A percentile compares a stretch with the other conserved stretches of the same genome.
Conservation (phyloP, 2,888 invertebrate genomes). For the Pandemis heparana region DNA sequence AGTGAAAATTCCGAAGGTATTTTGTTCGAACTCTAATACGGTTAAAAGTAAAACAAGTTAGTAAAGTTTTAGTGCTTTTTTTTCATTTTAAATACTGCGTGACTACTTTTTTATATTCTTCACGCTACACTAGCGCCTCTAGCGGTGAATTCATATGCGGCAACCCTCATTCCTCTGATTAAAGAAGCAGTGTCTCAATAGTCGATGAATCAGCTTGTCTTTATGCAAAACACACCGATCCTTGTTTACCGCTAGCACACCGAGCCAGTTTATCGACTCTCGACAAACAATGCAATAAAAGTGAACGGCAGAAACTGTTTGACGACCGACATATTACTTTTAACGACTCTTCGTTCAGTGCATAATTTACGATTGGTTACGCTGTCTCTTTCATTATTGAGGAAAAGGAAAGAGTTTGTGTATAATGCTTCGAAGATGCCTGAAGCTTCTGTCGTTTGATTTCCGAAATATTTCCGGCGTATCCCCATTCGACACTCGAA, state of each 20-base stretch:
- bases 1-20: neutral
- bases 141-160: too few relatives aligned
- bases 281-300: slow-evolving; percentile 22
- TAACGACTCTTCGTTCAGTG: neutral
- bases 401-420: neutral
- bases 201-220: neutral
- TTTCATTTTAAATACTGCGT: too few relatives aligned
- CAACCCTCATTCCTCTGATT: too few relatives aligned
- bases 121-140: too few relatives aligned
- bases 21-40: neutral
- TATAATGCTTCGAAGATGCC: neutral
- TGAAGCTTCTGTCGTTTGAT: too few relatives aligned
- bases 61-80: too few relatives aligned
- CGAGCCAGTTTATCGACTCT: slow-evolving; percentile 5
- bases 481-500: too few relatives aligned
- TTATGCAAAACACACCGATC: neutral
- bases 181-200: neutral
- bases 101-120: too few relatives aligned
- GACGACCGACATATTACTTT: slow-evolving; percentile 21
- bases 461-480: too few relatives aligned
- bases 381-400: slow-evolving; percentile 9
- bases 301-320: slow-evolving; percentile 8
- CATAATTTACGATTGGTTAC: slow-evolving; percentile 2
- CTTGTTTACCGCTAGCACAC: slow-evolving; percentile 10
- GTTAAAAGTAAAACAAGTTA: neutral